Evolutionary conservation across 2,797 vertebrate genomes (phyloP).

Genomic region (Trematocara caparti): DNA sequence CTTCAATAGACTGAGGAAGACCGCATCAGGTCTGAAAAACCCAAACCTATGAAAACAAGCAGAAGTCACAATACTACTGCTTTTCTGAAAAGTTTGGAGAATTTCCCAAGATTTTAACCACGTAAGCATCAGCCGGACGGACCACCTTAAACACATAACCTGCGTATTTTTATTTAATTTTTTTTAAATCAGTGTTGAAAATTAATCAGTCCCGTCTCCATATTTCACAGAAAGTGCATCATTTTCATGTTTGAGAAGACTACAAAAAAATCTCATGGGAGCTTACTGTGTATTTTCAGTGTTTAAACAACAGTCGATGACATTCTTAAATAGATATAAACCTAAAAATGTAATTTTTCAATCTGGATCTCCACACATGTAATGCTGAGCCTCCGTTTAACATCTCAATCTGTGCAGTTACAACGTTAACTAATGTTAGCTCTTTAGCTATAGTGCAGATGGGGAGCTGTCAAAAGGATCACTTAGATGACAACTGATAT

Average conservation of each 20-base stretch:
- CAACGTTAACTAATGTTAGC: background rate
- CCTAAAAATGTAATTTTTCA: background rate
- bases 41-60: background rate
- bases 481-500: background rate
- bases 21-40: accelerated
- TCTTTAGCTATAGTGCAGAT: background rate
- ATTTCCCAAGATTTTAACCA: background rate
- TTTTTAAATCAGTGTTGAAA: accelerated
- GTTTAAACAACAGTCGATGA: accelerated
- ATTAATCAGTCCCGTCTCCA: background rate
- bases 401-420: background rate
- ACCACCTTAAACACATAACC: background rate
- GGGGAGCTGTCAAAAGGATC: background rate
- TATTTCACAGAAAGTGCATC: background rate
- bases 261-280: background rate
- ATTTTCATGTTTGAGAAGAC: background rate
- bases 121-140: background rate
- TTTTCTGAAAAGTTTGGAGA: background rate
- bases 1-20: background rate
- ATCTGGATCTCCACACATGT: background rate
- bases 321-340: background rate
- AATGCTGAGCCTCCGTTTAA: background rate
- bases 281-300: background rate
- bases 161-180: background rate
- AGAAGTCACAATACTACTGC: too few relatives aligned